Conservation (phyloP, 2,113 vertebrate species). For the Aplodontia rufa region DNA sequence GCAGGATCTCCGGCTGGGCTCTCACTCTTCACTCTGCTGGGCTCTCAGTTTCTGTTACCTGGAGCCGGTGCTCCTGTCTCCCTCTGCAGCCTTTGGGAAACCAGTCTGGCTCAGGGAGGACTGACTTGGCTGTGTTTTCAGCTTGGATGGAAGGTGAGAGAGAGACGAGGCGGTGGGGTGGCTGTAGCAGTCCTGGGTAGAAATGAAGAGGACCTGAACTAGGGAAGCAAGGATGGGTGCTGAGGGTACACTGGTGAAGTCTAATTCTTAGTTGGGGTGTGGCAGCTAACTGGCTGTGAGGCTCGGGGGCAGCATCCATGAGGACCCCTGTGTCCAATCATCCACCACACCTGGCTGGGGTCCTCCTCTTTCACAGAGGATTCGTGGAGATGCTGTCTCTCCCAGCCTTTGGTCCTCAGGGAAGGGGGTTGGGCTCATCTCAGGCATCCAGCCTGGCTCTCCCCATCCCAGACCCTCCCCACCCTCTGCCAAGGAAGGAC, state of each 20-base stretch:
- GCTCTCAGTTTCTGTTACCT: background rate
- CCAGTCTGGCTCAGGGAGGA: background rate
- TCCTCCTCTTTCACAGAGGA: background rate
- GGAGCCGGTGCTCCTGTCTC: background rate
- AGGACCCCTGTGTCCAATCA: too few species aligned
- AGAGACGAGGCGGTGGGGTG: too few species aligned
- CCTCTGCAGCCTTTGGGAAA: background rate
- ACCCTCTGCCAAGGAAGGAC: background rate
- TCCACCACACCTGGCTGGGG: background rate
- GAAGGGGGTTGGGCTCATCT: background rate
- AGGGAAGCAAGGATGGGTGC: background rate
- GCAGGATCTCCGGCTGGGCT: background rate
- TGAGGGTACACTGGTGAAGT: fast-evolving
- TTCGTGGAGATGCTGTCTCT: background rate
- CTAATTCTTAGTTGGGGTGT: background rate
- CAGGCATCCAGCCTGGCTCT: background rate
- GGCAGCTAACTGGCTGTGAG: background rate
- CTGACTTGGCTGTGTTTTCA: background rate
- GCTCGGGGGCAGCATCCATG: background rate
- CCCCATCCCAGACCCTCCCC: background rate
- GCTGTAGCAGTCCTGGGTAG: too few species aligned
- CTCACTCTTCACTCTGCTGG: background rate
- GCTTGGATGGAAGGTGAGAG: background rate
- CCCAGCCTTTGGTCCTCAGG: background rate
- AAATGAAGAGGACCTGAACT: background rate